Conservation (phyloP, 2,888 invertebrate species). For the Punctoribates punctum region DNA sequence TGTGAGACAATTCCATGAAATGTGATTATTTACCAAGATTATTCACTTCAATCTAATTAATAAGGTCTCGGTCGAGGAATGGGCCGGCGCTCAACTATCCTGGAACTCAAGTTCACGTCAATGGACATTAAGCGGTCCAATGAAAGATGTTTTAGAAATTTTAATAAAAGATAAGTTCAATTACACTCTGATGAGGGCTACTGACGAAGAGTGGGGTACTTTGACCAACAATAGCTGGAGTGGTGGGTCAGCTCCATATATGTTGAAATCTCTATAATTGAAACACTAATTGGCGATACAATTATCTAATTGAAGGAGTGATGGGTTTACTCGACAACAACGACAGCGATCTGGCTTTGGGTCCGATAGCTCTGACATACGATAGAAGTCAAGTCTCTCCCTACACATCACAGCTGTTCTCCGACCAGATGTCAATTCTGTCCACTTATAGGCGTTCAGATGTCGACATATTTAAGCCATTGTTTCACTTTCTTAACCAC, state of each 20-base stretch:
- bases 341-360: neutral
- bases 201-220: neutral
- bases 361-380: conserved; percentile 4
- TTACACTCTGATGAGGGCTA: neutral
- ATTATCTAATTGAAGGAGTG: neutral
- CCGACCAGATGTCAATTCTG: neutral
- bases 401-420: neutral
- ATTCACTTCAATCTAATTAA: neutral
- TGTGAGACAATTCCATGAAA: no score
- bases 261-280: neutral
- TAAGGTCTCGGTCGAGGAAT: neutral
- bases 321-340: neutral
- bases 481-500: conserved; percentile 7
- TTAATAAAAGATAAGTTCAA: neutral
- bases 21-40: neutral
- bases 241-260: neutral
- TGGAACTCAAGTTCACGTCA: neutral
- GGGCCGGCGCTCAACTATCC: neutral
- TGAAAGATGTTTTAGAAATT: neutral
- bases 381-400: neutral
- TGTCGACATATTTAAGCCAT: neutral
- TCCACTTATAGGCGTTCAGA: neutral
- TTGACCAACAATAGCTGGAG: neutral
- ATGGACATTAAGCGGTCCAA: neutral
- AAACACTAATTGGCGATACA: neutral